Conservation (phyloP, 1,140 invertebrate genomes). For the Drosophila nebulosa region DNA sequence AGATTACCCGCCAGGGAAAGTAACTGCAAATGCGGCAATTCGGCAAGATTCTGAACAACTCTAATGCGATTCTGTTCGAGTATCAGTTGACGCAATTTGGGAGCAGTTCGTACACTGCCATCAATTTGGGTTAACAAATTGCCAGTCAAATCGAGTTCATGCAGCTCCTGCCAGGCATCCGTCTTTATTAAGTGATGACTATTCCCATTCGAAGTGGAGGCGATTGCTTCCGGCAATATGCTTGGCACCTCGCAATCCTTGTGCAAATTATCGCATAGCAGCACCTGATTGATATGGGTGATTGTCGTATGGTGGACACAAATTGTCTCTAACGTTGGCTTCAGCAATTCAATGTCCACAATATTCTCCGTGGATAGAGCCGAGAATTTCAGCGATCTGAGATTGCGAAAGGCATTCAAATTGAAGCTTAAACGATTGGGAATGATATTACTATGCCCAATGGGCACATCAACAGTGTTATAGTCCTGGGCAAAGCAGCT, state of each 20-base stretch:
- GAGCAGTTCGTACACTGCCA: constrained; percentile 89
- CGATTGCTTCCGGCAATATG: constrained; percentile 33
- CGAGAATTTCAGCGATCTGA: constrained; percentile 85
- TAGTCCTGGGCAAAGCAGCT: constrained; percentile 63
- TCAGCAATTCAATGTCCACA: constrained; percentile 83
- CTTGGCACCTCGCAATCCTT: constrained; percentile 81
- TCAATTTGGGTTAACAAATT: constrained; percentile 91
- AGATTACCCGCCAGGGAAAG: constrained; percentile 91
- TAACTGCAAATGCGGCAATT: constrained; percentile 88
- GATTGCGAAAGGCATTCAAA: constrained; percentile 89
- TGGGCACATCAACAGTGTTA: constrained; percentile 77
- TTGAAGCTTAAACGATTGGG: constrained; percentile 91
- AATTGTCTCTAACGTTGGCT: constrained; percentile 85
- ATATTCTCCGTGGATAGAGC: constrained; percentile 86
- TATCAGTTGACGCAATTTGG: constrained; percentile 87
- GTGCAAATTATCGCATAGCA: constrained; percentile 90
- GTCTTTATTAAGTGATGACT: constrained; percentile 30
- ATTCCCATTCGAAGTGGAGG: constrained; percentile 11
- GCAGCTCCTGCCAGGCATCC: constrained; percentile 85
- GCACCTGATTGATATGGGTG: constrained; percentile 85
- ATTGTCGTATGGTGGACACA: constrained; percentile 84
- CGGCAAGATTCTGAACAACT: constrained; percentile 89
- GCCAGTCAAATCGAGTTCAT: constrained; percentile 88
- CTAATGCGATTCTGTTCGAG: constrained; percentile 89
- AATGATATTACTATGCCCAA: constrained; percentile 90